Evolutionary conservation across 2,797 vertebrate species (phyloP).

Genomic region (Peromyscus nudipes): DNA sequence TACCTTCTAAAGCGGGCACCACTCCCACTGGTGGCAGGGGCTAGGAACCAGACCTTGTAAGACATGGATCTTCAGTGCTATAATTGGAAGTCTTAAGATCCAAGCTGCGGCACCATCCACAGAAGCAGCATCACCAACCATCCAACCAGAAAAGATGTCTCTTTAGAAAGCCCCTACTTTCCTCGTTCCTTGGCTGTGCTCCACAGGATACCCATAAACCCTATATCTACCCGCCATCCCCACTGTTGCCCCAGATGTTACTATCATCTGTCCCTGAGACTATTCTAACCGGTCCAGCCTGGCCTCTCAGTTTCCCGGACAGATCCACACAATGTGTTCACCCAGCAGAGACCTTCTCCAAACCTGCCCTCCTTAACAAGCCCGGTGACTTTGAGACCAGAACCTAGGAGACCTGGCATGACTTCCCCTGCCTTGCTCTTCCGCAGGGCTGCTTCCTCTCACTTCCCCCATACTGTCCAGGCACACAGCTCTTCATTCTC

Average conservation of each 20-base stretch:
- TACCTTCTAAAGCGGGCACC: not conserved
- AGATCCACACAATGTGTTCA: not conserved
- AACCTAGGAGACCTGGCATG: not conserved
- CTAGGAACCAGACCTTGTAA: not conserved
- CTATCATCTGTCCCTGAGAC: not conserved
- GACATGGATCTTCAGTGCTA: not conserved
- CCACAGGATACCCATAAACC: not conserved
- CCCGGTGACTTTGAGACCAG: not conserved
- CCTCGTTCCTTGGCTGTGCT: not conserved
- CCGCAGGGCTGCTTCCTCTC: not conserved
- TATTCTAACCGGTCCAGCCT: not conserved
- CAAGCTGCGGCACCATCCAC: not conserved
- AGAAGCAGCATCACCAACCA: not conserved
- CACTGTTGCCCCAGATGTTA: not conserved
- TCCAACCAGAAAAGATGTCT: not conserved
- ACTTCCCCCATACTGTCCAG: not conserved
- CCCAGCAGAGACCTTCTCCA: not conserved
- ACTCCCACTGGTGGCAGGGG: too few relatives aligned
- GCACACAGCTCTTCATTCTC: not conserved
- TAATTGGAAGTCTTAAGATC: not conserved
- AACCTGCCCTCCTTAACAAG: not conserved
- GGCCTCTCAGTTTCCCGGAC: not conserved
- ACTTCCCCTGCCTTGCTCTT: not conserved
- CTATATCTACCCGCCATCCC: not conserved
- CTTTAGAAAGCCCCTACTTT: not conserved